phyloP scores from a whole-genome alignment of 2,888 invertebrate genomes.

The Dryococelus australis region DNA sequence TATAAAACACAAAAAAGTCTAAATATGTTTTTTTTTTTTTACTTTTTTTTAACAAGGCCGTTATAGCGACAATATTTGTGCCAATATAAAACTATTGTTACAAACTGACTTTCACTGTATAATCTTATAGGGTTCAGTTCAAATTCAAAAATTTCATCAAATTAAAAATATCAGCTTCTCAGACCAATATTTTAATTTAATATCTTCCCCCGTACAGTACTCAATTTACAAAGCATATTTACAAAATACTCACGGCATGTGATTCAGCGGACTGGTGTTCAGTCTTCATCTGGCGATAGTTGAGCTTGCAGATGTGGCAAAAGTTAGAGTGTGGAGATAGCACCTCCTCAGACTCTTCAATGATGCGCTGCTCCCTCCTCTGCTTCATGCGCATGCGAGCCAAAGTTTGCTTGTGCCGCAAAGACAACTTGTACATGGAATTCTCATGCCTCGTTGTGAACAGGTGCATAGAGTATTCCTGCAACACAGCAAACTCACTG shows the following conservation, averaged over 20 bases:
- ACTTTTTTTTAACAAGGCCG: no score
- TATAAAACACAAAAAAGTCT: no score
- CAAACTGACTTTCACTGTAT: no score
- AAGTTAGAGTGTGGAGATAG: conserved; percentile 71
- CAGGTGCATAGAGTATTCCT: conserved; percentile 79
- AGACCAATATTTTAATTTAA: no score
- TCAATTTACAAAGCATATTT: no score
- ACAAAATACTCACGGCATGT: conserved; percentile 59
- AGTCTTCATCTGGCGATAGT: conserved; percentile 76
- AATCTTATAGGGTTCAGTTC: no score
- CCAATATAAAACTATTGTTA: no score
- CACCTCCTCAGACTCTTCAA: conserved; percentile 70
- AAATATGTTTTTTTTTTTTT: no score
- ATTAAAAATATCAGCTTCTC: no score
- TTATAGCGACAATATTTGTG: no score
- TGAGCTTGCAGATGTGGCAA: conserved; percentile 77
- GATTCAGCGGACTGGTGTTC: conserved; percentile 81
- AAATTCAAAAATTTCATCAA: no score
- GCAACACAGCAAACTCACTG: conserved; percentile 33
- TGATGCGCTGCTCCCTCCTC: conserved; percentile 78
- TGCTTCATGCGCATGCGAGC: conserved; percentile 81
- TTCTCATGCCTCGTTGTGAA: conserved; percentile 74
- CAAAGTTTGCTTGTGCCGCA: conserved; percentile 76
- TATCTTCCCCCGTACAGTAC: no score
- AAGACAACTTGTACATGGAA: conserved; percentile 76